A percentile compares a stretch with the other conserved stretches of the same genome.
Evolutionary conservation across 2,797 vertebrate genomes (phyloP).

Genomic region (Leucoraja ocellata): DNA sequence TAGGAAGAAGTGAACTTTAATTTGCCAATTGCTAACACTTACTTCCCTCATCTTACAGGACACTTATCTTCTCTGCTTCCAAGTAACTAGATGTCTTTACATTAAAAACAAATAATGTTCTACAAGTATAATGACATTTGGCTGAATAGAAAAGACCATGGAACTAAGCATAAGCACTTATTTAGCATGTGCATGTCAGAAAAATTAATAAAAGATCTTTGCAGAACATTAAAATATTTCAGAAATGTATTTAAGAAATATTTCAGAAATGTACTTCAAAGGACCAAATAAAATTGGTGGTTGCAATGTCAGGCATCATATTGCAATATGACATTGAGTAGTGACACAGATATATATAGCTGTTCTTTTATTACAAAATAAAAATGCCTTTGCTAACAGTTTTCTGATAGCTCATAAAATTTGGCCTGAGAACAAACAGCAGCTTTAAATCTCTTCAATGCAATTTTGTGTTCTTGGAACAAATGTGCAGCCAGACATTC

Average conservation of each 20-base stretch:
- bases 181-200: no score
- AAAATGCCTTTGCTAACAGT: conserved; percentile 19
- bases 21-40: not conserved
- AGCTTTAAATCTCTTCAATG: conserved; percentile 28
- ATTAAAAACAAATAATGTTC: not conserved
- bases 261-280: not conserved
- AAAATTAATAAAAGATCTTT: no score
- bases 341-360: not conserved
- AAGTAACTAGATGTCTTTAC: not conserved
- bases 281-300: not conserved
- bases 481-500: not conserved
- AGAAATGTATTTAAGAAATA: no score
- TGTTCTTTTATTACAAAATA: conserved; percentile 29
- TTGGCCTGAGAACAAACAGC: conserved; percentile 6
- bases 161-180: not conserved
- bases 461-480: conserved; percentile 24
- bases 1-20: not conserved
- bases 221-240: no score
- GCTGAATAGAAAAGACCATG: not conserved
- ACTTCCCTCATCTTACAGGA: not conserved
- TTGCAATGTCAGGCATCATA: not conserved
- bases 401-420: not conserved
- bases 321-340: not conserved
- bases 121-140: not conserved
- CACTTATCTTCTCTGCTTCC: not conserved